Base-by-base conservation (phyloP, 2,888 invertebrate genomes). In the Melipona beecheii region DNA sequence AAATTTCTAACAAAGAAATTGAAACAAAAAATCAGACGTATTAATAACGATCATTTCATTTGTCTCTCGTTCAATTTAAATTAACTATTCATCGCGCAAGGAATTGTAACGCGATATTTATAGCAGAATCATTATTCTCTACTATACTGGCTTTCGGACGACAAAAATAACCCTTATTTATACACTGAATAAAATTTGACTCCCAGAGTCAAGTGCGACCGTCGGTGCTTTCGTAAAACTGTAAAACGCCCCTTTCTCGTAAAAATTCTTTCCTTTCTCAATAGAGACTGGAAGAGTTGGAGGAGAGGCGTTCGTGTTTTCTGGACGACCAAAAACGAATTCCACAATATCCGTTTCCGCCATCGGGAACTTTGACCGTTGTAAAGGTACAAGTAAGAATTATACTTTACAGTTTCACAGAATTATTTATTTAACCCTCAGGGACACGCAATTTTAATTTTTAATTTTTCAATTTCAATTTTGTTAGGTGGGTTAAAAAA, bases 261-360 rank as follows among this genome's bases (percentile, higher is more conserved):
- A 56, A 56, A n/a, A 56, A 56, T n/a, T 56, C n/a, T 4, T n/a
- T 2, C 5, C 56, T 56, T n/a, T 56, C 56, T 56, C 56, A n/a
- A n/a, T n/a, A 13, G 56, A n/a, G n/a, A 5, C 56, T 56, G n/a
- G 13, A 56, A n/a, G n/a, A n/a, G 13, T 56, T n/a, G 13, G n/a
- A 13, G 9, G 36, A 36, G 6, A 36, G 56, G 13, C 2, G n/a
- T 21, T 56, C 50, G 15, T n/a, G 2, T 31, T 69, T 31, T 69
- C 52, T 21, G 50, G 2, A 5, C 5, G 19, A 36, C 24, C 43
- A 58, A 68, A 68, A 76, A 43, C 36, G 36, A 21, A 69, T 75
- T 76, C 43, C 62, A 75, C 50, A 70, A 71, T 60, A 27, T 54
- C 24, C 31, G 27, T 69, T 56, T 56, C 56, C 50, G 36, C 9